Base-by-base conservation (phyloP, 2,888 invertebrate species). In the Amiota communis region DNA sequence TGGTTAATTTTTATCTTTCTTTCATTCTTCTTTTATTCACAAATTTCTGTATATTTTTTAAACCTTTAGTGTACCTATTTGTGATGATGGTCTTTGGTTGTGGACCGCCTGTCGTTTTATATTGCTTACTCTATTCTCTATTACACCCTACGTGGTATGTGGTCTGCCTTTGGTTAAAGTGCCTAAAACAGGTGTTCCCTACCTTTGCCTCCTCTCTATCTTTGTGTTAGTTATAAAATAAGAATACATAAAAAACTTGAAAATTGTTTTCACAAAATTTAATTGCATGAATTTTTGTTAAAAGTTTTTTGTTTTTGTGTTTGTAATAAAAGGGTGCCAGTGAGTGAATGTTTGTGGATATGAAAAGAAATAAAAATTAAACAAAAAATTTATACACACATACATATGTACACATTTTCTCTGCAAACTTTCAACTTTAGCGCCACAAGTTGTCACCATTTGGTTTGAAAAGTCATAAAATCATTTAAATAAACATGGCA, bases 391-490 rank as follows among this genome's bases (percentile, higher is more conserved):
- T 6, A 36, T 36, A 36, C 6, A 6, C 36, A 23, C 3, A 23
- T 2, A 23, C n/a, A n/a, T 23, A 23, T 3, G 3, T 23, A 23
- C 23, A 23, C 51, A 67, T 67, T 77, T 81, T 80, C 83, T 75
- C 81, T 83, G 79, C 80, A 83, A 83, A 82, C 82, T 82, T 82
- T 82, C 78, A 80, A 81, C 81, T 82, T 82, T 77, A 84, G 81
- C 84, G 81, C 82, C 84, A 83, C 84, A 82, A 82, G 84, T 82
- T 82, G 82, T 82, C 82, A 82, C 82, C 82, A 84, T 82, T 84
- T 82, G 81, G 81, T 77, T 82, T 83, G 75, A 79, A 84, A 83
- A 83, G 81, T 81, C 81, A 83, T 81, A 83, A 81, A 81, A 81
- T 81, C 81, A 81, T 81, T 81, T 82, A 80, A 83, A 83, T 81